Evolutionary conservation across 2,888 invertebrate genomes (phyloP).

Genomic region (Agrotis segetum): DNA sequence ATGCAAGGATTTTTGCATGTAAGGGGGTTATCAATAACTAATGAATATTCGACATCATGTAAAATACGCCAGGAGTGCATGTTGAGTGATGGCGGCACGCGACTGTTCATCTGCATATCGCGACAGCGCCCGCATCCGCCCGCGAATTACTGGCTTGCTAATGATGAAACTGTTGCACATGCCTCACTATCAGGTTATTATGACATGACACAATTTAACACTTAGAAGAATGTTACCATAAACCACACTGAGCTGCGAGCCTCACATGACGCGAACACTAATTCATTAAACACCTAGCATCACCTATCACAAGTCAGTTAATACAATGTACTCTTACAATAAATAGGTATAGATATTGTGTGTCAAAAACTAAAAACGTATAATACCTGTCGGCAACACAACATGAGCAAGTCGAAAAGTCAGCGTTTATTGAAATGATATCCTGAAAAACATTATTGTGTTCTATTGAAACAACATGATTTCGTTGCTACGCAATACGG

Average conservation of each 20-base stretch:
- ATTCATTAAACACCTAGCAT: not conserved
- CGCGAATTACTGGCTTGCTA: slow-evolving; percentile 36
- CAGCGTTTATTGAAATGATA: not conserved
- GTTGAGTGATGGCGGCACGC: slow-evolving; percentile 10
- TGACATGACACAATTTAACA: too few relatives aligned
- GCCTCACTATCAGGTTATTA: too few relatives aligned
- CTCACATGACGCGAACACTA: not conserved
- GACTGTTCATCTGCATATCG: slow-evolving; percentile 67
- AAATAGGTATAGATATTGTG: too few relatives aligned
- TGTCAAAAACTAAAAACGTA: too few relatives aligned
- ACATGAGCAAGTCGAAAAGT: too few relatives aligned
- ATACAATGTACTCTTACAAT: not conserved
- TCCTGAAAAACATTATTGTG: slow-evolving; percentile 19
- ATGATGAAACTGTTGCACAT: slow-evolving; percentile 31
- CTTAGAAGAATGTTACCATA: too few relatives aligned
- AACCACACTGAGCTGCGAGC: too few relatives aligned
- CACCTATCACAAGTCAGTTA: not conserved
- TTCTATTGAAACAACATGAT: not conserved
- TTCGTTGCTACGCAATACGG: slow-evolving; percentile 17
- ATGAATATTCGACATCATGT: not conserved
- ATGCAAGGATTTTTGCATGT: too few relatives aligned
- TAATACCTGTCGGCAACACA: too few relatives aligned
- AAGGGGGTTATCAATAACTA: not conserved
- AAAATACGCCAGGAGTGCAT: not conserved
- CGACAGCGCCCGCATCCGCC: slow-evolving; percentile 68